These are phyloP conservation scores for Cataglyphis livida DNA, from an alignment of 2,888 invertebrate species.

Conservation along the genomic window DNA sequence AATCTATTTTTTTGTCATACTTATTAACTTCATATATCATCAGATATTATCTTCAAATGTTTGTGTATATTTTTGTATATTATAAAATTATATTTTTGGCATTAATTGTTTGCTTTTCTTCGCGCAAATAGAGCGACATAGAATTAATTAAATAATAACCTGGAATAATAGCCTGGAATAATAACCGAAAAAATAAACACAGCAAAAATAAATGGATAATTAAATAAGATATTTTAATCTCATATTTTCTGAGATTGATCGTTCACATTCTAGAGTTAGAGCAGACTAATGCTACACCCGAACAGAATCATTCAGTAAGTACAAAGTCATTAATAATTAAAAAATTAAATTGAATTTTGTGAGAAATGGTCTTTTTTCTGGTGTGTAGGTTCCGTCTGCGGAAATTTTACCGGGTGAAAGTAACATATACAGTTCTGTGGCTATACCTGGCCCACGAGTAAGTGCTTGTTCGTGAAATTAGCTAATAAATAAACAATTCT, in stretches of 20 bases:
- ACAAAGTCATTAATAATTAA: background rate
- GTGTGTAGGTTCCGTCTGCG: constrained; percentile 67
- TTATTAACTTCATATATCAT: background rate
- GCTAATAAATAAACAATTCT: constrained; percentile 8
- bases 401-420: constrained; percentile 79
- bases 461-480: constrained; percentile 55
- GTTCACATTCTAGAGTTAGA: constrained; percentile 44
- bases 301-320: constrained; percentile 58
- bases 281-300: constrained; percentile 46
- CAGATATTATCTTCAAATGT: background rate
- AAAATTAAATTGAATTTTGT: background rate
- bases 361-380: constrained; percentile 42
- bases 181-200: background rate
- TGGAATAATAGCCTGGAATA: background rate
- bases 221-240: constrained; percentile 7
- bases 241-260: background rate
- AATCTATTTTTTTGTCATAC: background rate
- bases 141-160: background rate
- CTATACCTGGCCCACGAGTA: constrained; percentile 84
- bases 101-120: background rate
- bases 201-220: background rate
- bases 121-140: background rate
- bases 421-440: constrained; percentile 78
- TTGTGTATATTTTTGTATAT: background rate
- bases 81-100: background rate